Evolutionary conservation across 1,140 invertebrate species (phyloP).

Genomic region (Babylonia areolata): DNA sequence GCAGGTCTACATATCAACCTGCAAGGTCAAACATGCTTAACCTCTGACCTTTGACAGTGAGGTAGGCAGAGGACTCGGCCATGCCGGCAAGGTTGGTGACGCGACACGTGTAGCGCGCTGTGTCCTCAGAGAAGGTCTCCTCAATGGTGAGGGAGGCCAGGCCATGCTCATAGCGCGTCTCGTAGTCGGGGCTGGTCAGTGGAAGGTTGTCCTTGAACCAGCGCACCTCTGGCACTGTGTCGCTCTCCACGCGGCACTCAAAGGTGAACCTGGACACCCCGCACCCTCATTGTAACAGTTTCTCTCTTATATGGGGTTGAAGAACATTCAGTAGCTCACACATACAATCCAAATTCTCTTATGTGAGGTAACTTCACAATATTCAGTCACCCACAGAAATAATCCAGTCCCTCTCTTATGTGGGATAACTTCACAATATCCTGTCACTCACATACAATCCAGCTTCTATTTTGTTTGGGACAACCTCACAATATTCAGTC

Average conservation of each 20-base stretch:
- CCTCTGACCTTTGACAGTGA: constrained; percentile 84
- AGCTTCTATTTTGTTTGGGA: too few species aligned
- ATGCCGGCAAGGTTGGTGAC: constrained; percentile 83
- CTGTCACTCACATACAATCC: too few species aligned
- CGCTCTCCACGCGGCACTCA: constrained; percentile 81
- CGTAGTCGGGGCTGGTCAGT: constrained; percentile 84
- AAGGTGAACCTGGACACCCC: constrained; percentile 80
- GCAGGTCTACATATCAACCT: too few species aligned
- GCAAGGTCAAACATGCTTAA: too few species aligned
- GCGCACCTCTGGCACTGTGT: constrained; percentile 80
- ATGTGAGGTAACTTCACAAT: background rate
- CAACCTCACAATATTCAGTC: too few species aligned
- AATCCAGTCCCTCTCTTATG: too few species aligned
- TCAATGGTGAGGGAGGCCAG: constrained; percentile 83
- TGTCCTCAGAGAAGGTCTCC: constrained; percentile 89
- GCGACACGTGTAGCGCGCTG: constrained; percentile 85
- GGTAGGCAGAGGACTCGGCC: constrained; percentile 83
- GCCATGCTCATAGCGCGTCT: constrained; percentile 78
- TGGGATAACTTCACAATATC: too few species aligned
- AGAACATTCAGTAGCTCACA: too few species aligned
- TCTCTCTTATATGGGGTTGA: too few species aligned
- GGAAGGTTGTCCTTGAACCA: constrained; percentile 93
- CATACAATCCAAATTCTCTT: too few species aligned
- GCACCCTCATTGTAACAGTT: background rate
- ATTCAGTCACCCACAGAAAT: too few species aligned